Base-by-base conservation (phyloP, 1,140 invertebrate genomes). In the Orius insidiosus region DNA sequence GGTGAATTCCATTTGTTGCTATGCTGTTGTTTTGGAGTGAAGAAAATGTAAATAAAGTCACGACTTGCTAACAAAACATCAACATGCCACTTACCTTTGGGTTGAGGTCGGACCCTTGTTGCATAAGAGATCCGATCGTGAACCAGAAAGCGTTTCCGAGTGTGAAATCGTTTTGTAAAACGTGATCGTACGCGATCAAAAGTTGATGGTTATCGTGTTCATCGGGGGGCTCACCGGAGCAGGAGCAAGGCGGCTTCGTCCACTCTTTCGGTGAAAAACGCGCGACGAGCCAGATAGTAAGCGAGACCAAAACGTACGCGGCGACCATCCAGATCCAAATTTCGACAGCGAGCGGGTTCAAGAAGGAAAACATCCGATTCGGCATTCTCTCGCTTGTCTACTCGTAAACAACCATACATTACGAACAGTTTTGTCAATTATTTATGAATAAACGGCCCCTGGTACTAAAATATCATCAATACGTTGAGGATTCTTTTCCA, bases 331-430 rank as follows among this genome's bases (percentile, higher is more conserved):
- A 78, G 33, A 84, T 61, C 85, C 85, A 89, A 1, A 87, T 83
- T 40, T 80, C 75, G 0, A 75, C 63, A 0, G 85, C 84, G 56
- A 93, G 84, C 0, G 89, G 89, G 15, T 80, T 78, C 59, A 92
- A 71, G 61, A 93, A 93, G 0, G 85, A 86, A 58, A 92, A 85
- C 7, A 88, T 66, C 53, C 76, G 76, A 0, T 84, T 83, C 2
- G 78, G 68, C 51, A 82, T 79, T 51, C 72, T 72, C 18, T 72
- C 71, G 5, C 80, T 78, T 45, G 75, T 74, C 68, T 74, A n/a
- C n/a, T n/a, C n/a, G n/a, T n/a, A n/a, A n/a, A n/a, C n/a, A n/a
- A n/a, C n/a, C n/a, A n/a, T n/a, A n/a, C n/a, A n/a, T n/a, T n/a
- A n/a, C n/a, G n/a, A n/a, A n/a, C n/a, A n/a, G n/a, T n/a, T n/a